Percentiles rank a stretch among this genome's conserved stretches.
Conservation (phyloP, 23 tunicate genomes). For the Aplidium turbinatum region DNA sequence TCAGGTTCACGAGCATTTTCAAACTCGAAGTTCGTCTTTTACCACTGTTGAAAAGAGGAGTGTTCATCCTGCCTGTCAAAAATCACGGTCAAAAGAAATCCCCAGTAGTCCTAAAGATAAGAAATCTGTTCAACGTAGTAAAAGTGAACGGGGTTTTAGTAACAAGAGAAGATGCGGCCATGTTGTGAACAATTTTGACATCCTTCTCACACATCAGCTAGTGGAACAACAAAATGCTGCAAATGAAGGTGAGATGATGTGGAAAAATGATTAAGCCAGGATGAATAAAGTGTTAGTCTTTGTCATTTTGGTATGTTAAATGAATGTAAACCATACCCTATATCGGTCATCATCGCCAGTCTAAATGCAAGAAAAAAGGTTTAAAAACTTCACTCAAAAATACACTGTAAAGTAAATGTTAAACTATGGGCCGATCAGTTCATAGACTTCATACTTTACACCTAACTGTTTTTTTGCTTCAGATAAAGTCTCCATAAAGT, state of each 20-base stretch:
- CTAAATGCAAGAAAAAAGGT: too few relatives aligned
- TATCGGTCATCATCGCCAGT: too few relatives aligned
- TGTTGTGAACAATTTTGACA: neutral
- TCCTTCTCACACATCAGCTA: slow-evolving; percentile 5
- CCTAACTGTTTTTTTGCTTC: neutral
- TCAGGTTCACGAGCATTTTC: neutral
- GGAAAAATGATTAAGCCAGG: too few relatives aligned
- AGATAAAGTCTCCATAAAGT: neutral
- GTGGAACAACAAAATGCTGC: neutral
- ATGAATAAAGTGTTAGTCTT: too few relatives aligned
- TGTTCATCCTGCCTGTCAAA: neutral
- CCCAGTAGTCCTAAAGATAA: neutral
- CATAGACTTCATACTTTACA: neutral
- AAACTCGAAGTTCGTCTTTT: neutral
- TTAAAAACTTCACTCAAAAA: too few relatives aligned
- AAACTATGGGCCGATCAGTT: too few relatives aligned
- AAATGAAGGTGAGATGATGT: slow-evolving; percentile 52
- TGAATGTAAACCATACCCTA: too few relatives aligned
- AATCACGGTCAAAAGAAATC: neutral
- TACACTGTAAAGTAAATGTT: too few relatives aligned
- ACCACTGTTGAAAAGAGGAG: neutral
- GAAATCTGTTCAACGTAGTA: slow-evolving; percentile 30
- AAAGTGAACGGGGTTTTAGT: slow-evolving; percentile 27
- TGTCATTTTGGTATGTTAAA: too few relatives aligned
- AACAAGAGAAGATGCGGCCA: slow-evolving; percentile 22